Evolutionary conservation across 2,797 vertebrate genomes (phyloP).

Genomic region (Ceryle rudis): DNA sequence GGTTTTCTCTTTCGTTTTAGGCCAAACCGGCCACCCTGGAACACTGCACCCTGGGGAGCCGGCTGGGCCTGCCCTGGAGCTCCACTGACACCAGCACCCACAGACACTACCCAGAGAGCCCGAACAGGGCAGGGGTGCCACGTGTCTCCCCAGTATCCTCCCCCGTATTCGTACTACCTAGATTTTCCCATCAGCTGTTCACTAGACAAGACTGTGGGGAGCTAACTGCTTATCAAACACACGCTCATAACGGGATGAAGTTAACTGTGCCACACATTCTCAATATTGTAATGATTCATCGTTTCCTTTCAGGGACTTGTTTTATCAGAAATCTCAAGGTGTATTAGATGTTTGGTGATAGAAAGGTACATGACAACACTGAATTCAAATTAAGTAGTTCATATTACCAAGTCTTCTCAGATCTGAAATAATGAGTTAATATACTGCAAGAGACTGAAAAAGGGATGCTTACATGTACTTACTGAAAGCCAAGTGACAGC

Average conservation of each 20-base stretch:
- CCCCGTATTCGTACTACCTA: no score
- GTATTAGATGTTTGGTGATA: neutral
- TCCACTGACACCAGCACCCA: neutral
- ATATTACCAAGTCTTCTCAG: neutral
- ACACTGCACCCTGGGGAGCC: fast-evolving
- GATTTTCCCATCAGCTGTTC: neutral
- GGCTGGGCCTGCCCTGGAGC: fast-evolving
- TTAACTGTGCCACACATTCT: neutral
- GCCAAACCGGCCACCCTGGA: neutral
- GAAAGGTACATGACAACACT: neutral
- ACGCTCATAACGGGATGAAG: neutral
- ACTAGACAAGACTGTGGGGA: neutral
- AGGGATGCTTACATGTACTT: neutral
- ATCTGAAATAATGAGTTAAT: neutral
- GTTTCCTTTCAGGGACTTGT: neutral
- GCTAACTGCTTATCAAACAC: neutral
- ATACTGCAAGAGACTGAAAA: neutral
- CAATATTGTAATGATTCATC: neutral
- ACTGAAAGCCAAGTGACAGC: neutral
- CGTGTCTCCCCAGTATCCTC: neutral
- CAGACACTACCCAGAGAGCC: fast-evolving
- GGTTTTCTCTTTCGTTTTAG: neutral
- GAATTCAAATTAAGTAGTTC: neutral
- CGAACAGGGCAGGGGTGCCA: neutral
- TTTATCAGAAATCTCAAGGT: neutral